A percentile compares a stretch with the other conserved stretches of the same genome.
Evolutionary conservation across 2,888 invertebrate genomes (phyloP).

Genomic region (Heliconius cydno): DNA sequence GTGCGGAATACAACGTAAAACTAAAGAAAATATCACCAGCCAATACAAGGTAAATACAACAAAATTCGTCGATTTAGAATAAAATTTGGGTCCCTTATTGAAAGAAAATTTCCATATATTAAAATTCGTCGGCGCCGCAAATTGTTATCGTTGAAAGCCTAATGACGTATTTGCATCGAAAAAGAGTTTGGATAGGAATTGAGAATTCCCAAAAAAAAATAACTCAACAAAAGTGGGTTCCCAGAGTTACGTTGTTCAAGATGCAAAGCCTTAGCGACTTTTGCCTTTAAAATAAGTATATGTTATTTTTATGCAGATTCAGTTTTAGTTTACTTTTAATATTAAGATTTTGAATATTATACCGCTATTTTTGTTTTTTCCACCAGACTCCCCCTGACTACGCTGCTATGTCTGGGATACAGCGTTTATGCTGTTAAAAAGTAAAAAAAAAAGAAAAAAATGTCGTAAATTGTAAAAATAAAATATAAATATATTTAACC

Average conservation of each 20-base stretch:
- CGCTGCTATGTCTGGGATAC: too few species aligned
- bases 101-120: slow-evolving; percentile 64
- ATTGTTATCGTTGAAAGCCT: slow-evolving; percentile 65
- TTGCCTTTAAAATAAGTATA: background rate
- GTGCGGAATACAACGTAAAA: too few species aligned
- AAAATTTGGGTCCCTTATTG: slow-evolving; percentile 25
- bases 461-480: background rate
- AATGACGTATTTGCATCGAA: slow-evolving; percentile 76
- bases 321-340: slow-evolving; percentile 1
- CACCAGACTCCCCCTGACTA: too few species aligned
- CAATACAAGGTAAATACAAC: background rate
- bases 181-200: slow-evolving; percentile 61
- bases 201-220: slow-evolving; percentile 53
- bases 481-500: background rate
- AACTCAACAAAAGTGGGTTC: slow-evolving; percentile 31
- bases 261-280: slow-evolving; percentile 8
- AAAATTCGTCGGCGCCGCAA: slow-evolving; percentile 66
- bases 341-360: slow-evolving; percentile 31
- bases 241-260: slow-evolving; percentile 22
- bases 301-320: slow-evolving; percentile 19
- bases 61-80: slow-evolving; percentile 11
- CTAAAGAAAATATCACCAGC: too few species aligned
- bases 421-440: too few species aligned
- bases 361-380: slow-evolving; percentile 5
- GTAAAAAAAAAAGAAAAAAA: too few species aligned